A percentile compares a stretch with the other conserved stretches of the same genome.
These are phyloP conservation scores for Hymenochirus boettgeri DNA, from an alignment of 2,113 vertebrate species.

Conservation along the genomic window DNA sequence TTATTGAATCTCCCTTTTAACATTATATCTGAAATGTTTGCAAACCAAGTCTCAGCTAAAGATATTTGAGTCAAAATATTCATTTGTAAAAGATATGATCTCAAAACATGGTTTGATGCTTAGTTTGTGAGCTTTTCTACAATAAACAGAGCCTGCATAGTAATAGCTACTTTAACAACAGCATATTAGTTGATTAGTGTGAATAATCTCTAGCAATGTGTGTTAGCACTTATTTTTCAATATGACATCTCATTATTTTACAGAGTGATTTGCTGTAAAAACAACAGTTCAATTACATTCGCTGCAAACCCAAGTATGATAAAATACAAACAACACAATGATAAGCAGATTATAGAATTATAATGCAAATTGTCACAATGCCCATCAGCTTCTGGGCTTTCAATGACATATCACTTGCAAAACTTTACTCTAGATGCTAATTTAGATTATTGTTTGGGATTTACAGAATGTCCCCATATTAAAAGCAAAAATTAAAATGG, in stretches of 20 bases:
- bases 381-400: neutral
- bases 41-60: too few species aligned
- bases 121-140: too few species aligned
- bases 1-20: too few species aligned
- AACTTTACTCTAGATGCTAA: too few species aligned
- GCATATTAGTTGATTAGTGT: slow-evolving; percentile 63
- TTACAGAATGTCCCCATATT: too few species aligned
- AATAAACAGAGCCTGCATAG: neutral
- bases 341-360: slow-evolving; percentile 18
- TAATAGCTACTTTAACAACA: slow-evolving; percentile 1
- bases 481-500: too few species aligned
- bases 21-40: too few species aligned
- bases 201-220: slow-evolving; percentile 59
- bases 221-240: slow-evolving; percentile 52
- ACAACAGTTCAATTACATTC: slow-evolving; percentile 26
- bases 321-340: slow-evolving; percentile 6
- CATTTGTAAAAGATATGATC: too few species aligned
- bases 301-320: slow-evolving; percentile 18
- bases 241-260: slow-evolving; percentile 67
- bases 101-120: too few species aligned
- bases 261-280: slow-evolving; percentile 61
- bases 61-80: slow-evolving; percentile 37
- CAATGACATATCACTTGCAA: neutral
- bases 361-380: slow-evolving; percentile 1
- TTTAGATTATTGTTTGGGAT: too few species aligned